phyloP scores from a whole-genome alignment of 2,888 invertebrate genomes.

The Cantharis flavilabris region DNA sequence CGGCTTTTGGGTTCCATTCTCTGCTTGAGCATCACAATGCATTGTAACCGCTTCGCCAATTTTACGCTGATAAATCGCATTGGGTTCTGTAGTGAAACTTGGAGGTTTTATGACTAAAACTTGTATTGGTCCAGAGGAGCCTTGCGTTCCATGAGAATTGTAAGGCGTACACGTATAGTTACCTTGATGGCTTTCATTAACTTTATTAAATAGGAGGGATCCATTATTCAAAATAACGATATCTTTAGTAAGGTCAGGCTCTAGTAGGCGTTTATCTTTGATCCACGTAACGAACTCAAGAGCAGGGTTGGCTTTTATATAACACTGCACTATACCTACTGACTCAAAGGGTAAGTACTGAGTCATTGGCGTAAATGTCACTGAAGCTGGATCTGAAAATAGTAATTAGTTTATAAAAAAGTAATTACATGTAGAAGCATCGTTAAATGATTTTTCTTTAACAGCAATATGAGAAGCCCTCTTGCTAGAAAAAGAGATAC shows the following conservation, averaged over 20 bases:
- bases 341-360: constrained; percentile 93
- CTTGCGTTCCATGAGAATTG: constrained; percentile 92
- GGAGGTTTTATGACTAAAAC: constrained; percentile 93
- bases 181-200: constrained; percentile 90
- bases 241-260: constrained; percentile 91
- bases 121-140: constrained; percentile 75
- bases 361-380: constrained; percentile 91
- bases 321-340: constrained; percentile 92
- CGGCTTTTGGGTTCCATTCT: constrained; percentile 89
- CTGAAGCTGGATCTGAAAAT: constrained; percentile 88
- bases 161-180: constrained; percentile 94
- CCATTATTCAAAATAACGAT: constrained; percentile 94
- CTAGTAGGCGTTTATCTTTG: constrained; percentile 89
- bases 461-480: too few species aligned
- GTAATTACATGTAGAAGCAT: too few species aligned
- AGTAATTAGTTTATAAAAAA: constrained; percentile 4
- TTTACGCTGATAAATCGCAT: constrained; percentile 88
- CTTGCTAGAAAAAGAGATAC: too few species aligned
- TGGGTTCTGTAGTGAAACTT: constrained; percentile 86
- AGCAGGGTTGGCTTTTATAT: constrained; percentile 95
- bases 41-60: constrained; percentile 89
- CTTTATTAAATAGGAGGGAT: constrained; percentile 87
- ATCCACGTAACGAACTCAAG: constrained; percentile 96
- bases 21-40: constrained; percentile 92
- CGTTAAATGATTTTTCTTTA: too few species aligned